Base-by-base conservation (phyloP, 1,140 invertebrate genomes). In the Euborellia annulipes region DNA sequence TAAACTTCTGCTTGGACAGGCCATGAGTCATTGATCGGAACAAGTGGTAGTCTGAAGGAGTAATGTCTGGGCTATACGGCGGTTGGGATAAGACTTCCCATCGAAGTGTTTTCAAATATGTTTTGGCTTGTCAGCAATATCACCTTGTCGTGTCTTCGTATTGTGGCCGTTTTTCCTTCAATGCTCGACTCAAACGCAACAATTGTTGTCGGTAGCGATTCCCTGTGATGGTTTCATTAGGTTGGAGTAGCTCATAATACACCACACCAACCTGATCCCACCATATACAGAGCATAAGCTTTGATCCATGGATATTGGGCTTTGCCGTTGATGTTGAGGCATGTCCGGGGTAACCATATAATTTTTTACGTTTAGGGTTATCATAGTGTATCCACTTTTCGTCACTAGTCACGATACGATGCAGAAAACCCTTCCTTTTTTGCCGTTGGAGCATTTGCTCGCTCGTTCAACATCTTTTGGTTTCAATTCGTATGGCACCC, bases 191-290 rank as follows among this genome's bases (percentile, higher is more conserved):
- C 38, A 54, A 52, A 48, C 49, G 41, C 43, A 54, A 52, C 19
- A 56, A 48, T 50, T 55, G 23, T 43, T 41, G 48, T 51, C 45
- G 16, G 44, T 57, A 32, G 37, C 43, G 45, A 49, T 47, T 16
- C 0, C n/a, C 44, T 37, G 47, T 55, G 41, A 57, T 51, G 8
- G 53, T 52, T 50, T 57, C 32, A 43, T 8, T 32, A 3, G 43
- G 48, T 55, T 56, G 42, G 9, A 57, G 17, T 21, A 55, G 37
- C 48, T 54, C 50, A 49, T 54, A 51, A 50, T 55, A 55, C 0
- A 55, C 8, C 9, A 52, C 51, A 43, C 55, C 50, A 16, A 45
- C 46, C 50, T 50, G 42, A 42, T 54, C 51, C 52, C 50, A 52
- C 37, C 52, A 51, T 49, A 55, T 44, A 43, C 49, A 54, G 17